Percentiles rank a stretch among this genome's conserved stretches.
Evolutionary conservation across 2,797 vertebrate species (phyloP).

Genomic region (Darevskia mixta): DNA sequence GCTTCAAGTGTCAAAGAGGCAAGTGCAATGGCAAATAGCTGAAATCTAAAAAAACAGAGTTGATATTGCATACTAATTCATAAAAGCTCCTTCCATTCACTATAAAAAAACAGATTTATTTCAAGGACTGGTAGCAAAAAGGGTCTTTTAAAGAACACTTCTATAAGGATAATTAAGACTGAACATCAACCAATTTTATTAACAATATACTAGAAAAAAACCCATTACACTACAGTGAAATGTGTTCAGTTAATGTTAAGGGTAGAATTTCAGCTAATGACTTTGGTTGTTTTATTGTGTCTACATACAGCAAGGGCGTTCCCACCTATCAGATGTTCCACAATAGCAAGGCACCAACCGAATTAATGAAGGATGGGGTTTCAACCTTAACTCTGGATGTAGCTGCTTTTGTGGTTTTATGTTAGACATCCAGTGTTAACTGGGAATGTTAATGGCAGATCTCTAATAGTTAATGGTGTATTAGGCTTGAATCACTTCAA

Average conservation of each 20-base stretch:
- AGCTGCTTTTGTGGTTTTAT: conserved; percentile 49
- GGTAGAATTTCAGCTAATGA: conserved; percentile 54
- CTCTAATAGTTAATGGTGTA: conserved; percentile 36
- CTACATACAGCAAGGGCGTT: background rate
- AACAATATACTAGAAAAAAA: conserved; percentile 10
- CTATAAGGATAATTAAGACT: conserved; percentile 42
- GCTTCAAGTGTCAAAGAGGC: background rate
- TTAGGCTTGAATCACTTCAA: conserved; percentile 50
- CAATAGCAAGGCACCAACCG: background rate
- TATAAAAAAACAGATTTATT: conserved; percentile 17
- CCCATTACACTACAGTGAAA: conserved; percentile 50
- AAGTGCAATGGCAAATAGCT: background rate
- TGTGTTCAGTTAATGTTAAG: background rate
- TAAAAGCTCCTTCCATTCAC: background rate
- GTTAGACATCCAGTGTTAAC: conserved; percentile 19
- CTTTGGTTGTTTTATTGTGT: conserved; percentile 47
- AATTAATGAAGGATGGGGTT: conserved; percentile 31
- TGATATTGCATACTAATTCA: background rate
- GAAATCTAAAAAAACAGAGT: background rate
- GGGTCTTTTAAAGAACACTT: conserved; percentile 2
- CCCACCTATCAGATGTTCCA: background rate
- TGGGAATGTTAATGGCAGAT: conserved; percentile 43
- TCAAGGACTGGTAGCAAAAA: conserved; percentile 25
- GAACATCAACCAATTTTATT: conserved; percentile 30
- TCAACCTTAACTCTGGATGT: conserved; percentile 50